A percentile compares a stretch with the other conserved stretches of the same genome.
Evolutionary conservation across 2,113 vertebrate species (phyloP).

Genomic region (Anser cygnoides): DNA sequence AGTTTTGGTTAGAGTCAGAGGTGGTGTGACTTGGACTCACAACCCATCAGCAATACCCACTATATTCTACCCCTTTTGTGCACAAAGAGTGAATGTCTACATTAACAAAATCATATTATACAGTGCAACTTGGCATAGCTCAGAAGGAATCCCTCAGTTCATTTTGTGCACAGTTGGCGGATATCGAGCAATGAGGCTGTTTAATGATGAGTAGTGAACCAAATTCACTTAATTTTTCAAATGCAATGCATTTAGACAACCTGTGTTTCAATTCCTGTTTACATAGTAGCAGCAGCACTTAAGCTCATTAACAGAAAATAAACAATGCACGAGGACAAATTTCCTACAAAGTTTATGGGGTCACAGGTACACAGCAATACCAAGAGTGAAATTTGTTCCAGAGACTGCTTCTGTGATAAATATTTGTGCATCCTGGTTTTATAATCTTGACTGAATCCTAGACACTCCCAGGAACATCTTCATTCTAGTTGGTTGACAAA

Average conservation of each 20-base stretch:
- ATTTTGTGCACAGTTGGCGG: background rate
- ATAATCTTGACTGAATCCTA: background rate
- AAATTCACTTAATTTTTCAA: constrained; percentile 15
- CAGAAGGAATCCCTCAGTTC: background rate
- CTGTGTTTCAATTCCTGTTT: background rate
- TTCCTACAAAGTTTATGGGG: background rate
- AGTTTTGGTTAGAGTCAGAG: background rate
- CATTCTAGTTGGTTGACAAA: background rate
- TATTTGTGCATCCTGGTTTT: background rate
- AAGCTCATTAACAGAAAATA: background rate
- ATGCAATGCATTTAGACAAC: background rate
- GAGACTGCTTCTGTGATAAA: background rate
- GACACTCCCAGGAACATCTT: background rate
- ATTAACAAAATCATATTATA: background rate
- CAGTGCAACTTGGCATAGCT: background rate
- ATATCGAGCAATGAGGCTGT: background rate
- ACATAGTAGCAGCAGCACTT: background rate
- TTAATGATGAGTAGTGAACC: background rate
- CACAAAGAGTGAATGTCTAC: background rate
- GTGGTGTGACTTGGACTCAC: background rate
- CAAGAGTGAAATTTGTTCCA: background rate
- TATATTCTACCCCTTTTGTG: background rate
- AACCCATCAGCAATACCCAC: background rate
- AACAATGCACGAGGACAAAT: background rate
- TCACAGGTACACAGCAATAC: background rate